A percentile compares a stretch with the other conserved stretches of the same genome.
Evolutionary conservation across 2,888 invertebrate species (phyloP).

Genomic region (Seladonia tumulorum): DNA sequence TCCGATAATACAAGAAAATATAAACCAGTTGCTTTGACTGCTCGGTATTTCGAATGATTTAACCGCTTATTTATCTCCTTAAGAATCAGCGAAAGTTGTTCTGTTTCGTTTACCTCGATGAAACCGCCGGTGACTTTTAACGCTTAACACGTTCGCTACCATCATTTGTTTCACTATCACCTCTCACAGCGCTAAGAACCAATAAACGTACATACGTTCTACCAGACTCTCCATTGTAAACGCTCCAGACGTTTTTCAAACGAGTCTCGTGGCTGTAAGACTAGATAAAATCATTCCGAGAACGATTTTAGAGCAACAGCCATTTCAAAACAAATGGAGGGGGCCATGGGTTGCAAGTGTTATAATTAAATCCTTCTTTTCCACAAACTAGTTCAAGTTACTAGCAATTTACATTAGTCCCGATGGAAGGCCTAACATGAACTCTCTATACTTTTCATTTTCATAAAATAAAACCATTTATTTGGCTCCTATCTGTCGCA

Average conservation of each 20-base stretch:
- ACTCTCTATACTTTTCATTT: too few species aligned
- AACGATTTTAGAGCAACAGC: background rate
- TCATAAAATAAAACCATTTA: too few species aligned
- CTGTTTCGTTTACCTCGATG: background rate
- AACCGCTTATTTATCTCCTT: constrained; percentile 4
- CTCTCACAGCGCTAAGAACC: background rate
- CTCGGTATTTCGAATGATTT: background rate
- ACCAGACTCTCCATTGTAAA: background rate
- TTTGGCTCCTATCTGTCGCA: too few species aligned
- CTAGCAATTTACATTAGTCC: too few species aligned
- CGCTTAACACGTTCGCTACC: background rate
- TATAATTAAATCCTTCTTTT: too few species aligned
- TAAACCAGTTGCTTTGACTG: background rate
- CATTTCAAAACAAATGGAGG: too few species aligned
- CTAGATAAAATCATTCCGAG: background rate
- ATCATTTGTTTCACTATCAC: constrained; percentile 3
- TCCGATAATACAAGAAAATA: background rate
- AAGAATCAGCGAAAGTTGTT: background rate
- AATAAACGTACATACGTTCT: background rate
- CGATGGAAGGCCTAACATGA: too few species aligned
- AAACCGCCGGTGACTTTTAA: background rate
- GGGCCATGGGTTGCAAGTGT: too few species aligned
- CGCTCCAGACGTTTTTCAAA: background rate
- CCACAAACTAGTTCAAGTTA: too few species aligned
- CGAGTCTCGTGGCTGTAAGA: background rate